phyloP scores from a whole-genome alignment of 2,797 vertebrate genomes.

The Tolypeutes matacus region DNA sequence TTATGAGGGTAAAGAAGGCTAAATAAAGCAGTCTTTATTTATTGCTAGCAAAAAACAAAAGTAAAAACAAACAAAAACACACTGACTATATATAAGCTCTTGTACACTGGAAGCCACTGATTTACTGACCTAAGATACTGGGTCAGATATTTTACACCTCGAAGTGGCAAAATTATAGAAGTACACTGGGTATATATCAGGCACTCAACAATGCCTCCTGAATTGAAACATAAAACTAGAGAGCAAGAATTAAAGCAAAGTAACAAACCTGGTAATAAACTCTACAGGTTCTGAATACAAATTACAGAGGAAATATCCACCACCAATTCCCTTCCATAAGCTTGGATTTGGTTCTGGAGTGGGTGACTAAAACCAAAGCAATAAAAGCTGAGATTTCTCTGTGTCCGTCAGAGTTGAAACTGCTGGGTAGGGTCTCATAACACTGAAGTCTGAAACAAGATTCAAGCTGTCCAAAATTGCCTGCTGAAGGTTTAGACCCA shows the following conservation, averaged over 20 bases:
- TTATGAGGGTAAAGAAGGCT: neutral
- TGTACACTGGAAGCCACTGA: neutral
- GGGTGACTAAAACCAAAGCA: constrained; percentile 1
- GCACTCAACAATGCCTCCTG: neutral
- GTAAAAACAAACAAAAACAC: neutral
- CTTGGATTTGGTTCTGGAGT: neutral
- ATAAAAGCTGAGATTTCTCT: neutral
- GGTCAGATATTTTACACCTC: neutral
- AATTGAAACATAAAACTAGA: constrained; percentile 18
- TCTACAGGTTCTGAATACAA: neutral
- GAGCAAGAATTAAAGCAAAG: constrained; percentile 23
- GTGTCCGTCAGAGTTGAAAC: neutral
- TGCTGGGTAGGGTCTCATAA: neutral
- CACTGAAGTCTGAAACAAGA: neutral
- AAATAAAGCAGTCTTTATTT: neutral
- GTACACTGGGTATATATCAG: neutral
- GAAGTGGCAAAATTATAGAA: neutral
- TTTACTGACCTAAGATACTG: neutral
- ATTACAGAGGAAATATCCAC: neutral
- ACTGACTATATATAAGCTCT: neutral
- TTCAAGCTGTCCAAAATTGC: neutral
- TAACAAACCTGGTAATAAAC: neutral
- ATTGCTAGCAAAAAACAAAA: neutral
- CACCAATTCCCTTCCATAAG: neutral
- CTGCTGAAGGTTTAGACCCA: neutral